Evolutionary conservation across 2,113 vertebrate species (phyloP), one percentile per base, ranked within the genome.

Genomic region (Cercocebus atys): DNA sequence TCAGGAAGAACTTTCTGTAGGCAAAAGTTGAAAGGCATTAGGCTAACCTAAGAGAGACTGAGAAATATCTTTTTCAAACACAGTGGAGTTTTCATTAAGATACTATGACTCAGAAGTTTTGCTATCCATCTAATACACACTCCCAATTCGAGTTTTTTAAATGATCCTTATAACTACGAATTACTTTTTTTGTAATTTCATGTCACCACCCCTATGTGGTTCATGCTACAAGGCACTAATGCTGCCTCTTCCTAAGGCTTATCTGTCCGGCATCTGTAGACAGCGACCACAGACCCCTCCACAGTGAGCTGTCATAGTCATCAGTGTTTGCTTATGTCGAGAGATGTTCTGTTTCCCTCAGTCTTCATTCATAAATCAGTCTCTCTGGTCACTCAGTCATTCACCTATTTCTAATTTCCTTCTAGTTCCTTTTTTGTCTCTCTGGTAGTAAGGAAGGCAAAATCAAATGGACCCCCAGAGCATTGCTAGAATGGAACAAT

Each of bases 1-100:
- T 81, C 30, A 81, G 88, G 40, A 52, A 85, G 66, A 87, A 85
- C 8, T 85, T 84, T 87, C 57, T 89, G 7, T 47, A 84, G 55
- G 92, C n/a, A 25, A 81, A 88, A 68, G 13, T 12, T 79, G 22
- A 61, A 84, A 95, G 40, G 38, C 27, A 27, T 72, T 18, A 93
- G 30, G 35, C 45, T 89, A 75, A 68, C 16, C n/a, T 57, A 57
- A 43, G 64, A 30, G 68, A 93, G 66, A 66, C 3, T 7, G 38
- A n/a, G 40, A 57, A 94, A 64, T 52, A 25, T 75, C 82, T 55
- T 75, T 80, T 70, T 70, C 57, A 88, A 30, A 47, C 32, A 78
- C 35, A 38, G 57, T 6, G 45, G 45, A 90, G 38, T 66, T 87
- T 80, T 80, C 68, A 66, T 66, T 57, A 84, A 82, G 43, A 80